phyloP scores from a whole-genome alignment of 2,888 invertebrate species.

The Heliconius charithonia region DNA sequence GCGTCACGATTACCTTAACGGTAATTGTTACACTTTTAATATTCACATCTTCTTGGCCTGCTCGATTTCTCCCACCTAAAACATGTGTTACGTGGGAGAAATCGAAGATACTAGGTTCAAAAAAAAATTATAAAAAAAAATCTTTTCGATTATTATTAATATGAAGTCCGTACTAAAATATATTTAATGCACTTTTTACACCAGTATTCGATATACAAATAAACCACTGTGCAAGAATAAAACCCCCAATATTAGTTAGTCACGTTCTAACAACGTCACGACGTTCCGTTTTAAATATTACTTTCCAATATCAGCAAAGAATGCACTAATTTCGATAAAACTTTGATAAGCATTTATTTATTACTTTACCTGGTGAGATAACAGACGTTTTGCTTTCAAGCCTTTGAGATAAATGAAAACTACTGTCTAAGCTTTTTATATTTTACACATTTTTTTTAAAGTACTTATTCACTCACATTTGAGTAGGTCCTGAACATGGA shows the following conservation, averaged over 20 bases:
- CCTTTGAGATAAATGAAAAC: background rate
- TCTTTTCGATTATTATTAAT: background rate
- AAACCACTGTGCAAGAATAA: background rate
- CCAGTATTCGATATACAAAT: background rate
- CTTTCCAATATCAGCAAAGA: constrained; percentile 22
- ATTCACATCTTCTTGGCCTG: too few relatives aligned
- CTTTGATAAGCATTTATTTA: constrained; percentile 47
- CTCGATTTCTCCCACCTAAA: too few relatives aligned
- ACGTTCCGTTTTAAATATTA: constrained; percentile 8
- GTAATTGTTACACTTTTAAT: too few relatives aligned
- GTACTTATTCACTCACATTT: too few relatives aligned
- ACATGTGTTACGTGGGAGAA: too few relatives aligned
- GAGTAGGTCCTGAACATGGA: too few relatives aligned
- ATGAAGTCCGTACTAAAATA: background rate
- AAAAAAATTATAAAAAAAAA: background rate
- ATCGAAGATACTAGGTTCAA: too few relatives aligned
- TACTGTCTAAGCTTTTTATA: background rate
- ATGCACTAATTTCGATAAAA: constrained; percentile 44
- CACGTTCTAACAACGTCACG: constrained; percentile 8
- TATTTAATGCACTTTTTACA: background rate
- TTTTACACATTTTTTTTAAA: too few relatives aligned
- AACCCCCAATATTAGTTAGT: constrained; percentile 5
- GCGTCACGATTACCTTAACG: too few relatives aligned
- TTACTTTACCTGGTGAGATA: constrained; percentile 20
- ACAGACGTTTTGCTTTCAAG: constrained; percentile 4